A percentile compares a stretch with the other conserved stretches of the same genome.
Conservation (phyloP, 2,113 vertebrate species). For the Tursiops truncatus region DNA sequence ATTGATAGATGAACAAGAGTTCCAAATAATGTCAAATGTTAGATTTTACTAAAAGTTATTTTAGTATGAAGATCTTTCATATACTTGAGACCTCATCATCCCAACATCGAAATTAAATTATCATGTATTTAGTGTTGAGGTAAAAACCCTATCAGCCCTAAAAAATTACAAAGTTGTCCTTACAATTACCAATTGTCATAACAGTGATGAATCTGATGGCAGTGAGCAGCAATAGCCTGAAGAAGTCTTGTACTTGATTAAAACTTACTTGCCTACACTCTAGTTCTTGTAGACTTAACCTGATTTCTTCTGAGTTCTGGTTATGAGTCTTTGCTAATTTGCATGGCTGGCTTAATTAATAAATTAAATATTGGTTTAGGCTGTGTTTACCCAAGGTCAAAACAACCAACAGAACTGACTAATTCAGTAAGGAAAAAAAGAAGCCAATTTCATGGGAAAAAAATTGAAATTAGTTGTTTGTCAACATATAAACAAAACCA, state of each 20-base stretch:
- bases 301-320: constrained; percentile 46
- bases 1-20: neutral
- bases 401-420: constrained; percentile 47
- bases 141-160: neutral
- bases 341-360: constrained; percentile 72
- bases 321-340: constrained; percentile 65
- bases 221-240: constrained; percentile 68
- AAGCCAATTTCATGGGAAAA: neutral
- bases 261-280: constrained; percentile 32
- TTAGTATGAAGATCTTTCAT: neutral
- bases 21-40: neutral
- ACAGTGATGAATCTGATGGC: constrained; percentile 69
- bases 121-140: neutral
- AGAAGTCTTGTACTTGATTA: constrained; percentile 33
- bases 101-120: neutral
- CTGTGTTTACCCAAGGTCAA: constrained; percentile 72
- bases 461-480: neutral
- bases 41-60: neutral
- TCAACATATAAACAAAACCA: neutral
- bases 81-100: neutral
- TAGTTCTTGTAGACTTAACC: constrained; percentile 22
- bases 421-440: neutral
- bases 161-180: neutral
- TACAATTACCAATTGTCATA: neutral
- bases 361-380: constrained; percentile 42